Evolutionary conservation across 2,113 vertebrate species (phyloP).

Genomic region (Damaliscus lunatus): DNA sequence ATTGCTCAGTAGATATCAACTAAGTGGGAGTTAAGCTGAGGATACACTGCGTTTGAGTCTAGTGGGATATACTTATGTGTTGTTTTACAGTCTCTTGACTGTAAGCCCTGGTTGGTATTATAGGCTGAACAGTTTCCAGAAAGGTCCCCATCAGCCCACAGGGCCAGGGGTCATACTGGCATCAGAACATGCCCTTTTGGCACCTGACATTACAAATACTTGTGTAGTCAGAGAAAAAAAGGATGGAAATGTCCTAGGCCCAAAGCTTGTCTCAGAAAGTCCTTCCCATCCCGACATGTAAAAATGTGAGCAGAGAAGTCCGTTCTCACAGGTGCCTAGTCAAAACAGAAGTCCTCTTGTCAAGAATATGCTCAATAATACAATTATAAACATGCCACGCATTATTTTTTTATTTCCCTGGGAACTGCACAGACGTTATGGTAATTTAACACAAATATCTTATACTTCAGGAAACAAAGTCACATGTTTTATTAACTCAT

Average conservation of each 20-base stretch:
- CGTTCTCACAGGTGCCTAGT: neutral
- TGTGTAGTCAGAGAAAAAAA: neutral
- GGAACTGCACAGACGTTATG: neutral
- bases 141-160: neutral
- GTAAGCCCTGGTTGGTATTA: neutral
- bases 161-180: fast-evolving
- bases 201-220: neutral
- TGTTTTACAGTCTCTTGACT: neutral
- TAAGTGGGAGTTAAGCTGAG: neutral
- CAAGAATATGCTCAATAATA: neutral
- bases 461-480: neutral
- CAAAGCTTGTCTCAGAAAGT: neutral
- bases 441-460: neutral
- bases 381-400: neutral
- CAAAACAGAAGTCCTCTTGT: neutral
- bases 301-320: neutral
- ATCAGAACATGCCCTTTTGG: neutral
- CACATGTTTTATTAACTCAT: neutral
- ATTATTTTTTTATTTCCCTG: neutral
- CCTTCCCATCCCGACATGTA: neutral
- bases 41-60: neutral
- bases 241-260: neutral
- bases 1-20: neutral
- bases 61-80: neutral
- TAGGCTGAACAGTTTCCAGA: neutral